A percentile compares a stretch with the other conserved stretches of the same genome.
Evolutionary conservation across 2,888 invertebrate genomes (phyloP).

Genomic region (Nephrotoma flavescens): DNA sequence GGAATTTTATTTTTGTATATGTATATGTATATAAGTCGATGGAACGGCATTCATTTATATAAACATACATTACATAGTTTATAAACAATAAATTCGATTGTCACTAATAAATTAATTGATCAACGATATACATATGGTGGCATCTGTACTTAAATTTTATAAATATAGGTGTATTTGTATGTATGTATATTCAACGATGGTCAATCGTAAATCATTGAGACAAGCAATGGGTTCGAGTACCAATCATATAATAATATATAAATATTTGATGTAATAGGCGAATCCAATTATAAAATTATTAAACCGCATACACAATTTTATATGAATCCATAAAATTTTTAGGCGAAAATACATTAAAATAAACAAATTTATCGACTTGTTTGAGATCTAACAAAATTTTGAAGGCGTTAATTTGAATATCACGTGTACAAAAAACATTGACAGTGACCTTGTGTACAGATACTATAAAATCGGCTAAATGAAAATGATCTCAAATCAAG

Average conservation of each 20-base stretch:
- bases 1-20: neutral
- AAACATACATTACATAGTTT: neutral
- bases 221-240: neutral
- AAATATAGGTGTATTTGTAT: neutral
- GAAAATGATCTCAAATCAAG: neutral
- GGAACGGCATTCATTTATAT: neutral
- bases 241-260: too few relatives aligned
- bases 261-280: neutral
- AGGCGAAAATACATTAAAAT: neutral
- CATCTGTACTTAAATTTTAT: neutral
- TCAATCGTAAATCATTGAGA: neutral
- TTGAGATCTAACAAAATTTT: neutral
- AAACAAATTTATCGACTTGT: neutral
- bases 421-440: neutral
- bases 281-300: neutral
- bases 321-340: neutral
- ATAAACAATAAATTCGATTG: neutral
- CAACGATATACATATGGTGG: neutral
- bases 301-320: neutral
- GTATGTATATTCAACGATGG: neutral
- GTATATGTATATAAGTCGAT: neutral
- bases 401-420: neutral
- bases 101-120: neutral
- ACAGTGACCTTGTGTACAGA: neutral
- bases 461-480: neutral